Evolutionary conservation across 1,140 invertebrate species (phyloP), one percentile per base, ranked within the genome.

Genomic region (Bilobella aurantiaca): DNA sequence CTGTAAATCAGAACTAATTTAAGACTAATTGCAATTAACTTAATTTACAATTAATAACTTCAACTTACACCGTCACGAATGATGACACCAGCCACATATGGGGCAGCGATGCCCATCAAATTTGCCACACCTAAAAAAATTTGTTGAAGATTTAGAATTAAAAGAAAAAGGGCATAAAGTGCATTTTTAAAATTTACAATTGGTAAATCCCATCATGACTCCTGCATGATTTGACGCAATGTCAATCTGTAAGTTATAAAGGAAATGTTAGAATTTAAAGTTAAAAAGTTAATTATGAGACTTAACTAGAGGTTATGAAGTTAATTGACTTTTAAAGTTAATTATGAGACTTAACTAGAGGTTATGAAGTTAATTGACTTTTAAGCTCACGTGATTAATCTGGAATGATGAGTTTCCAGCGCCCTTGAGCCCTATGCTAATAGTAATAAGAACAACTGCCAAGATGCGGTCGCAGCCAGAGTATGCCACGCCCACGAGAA

Each of bases 401-500:
- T 81, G 74, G 74, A 78, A 81, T 30, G 80, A 79, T 60, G 78
- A 76, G 71, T 78, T 80, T 66, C 56, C 56, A n/a, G 63, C 63
- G 1, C 80, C 80, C 46, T 75, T 78, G 16, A 81, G 71, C 31
- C 78, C 75, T 16, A 81, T 78, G 18, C 75, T 78, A 2, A 81
- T 62, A 2, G 77, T 77, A 34, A 82, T 73, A 2, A 82, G 69
- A 21, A 70, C 74, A 27, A 82, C 77, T 1, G 79, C 79, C 2
- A 78, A 30, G 18, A 68, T 65, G 31, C 81, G 79, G 74, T 88
- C 79, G 69, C 87, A 93, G 5, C 87, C 88, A 8, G 87, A 84
- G 77, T 91, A 91, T 0, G 87, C 87, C 5, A 90, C 89, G 27
- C 84, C 82, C 53, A 92, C 82, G 49, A 91, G 83, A 32, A 90